These are phyloP conservation scores for Rhinichthys klamathensis DNA, from an alignment of 2,113 vertebrate species.

Conservation along the genomic window DNA sequence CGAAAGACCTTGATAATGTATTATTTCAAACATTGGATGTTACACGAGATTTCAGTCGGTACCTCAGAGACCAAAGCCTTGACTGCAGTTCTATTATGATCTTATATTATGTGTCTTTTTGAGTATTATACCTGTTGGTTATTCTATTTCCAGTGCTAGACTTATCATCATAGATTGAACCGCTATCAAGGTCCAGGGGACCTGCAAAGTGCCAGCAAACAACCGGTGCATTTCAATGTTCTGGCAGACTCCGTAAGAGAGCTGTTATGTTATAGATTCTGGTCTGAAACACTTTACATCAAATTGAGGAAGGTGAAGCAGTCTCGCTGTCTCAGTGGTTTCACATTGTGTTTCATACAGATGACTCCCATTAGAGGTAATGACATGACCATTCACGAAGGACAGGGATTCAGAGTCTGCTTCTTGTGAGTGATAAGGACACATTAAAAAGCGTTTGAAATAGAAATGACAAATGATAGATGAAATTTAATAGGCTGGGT, in stretches of 20 bases:
- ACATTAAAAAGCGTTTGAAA: constrained; percentile 54
- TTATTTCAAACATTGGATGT: constrained; percentile 23
- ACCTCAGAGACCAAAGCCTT: constrained; percentile 7
- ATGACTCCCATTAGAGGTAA: constrained; percentile 64
- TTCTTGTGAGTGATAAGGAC: constrained; percentile 62
- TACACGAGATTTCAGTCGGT: constrained; percentile 5
- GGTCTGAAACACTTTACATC: constrained; percentile 15
- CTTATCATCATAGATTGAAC: constrained; percentile 15
- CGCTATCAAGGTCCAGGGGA: neutral
- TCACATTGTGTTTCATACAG: constrained; percentile 61
- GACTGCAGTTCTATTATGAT: constrained; percentile 34
- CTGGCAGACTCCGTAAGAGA: neutral
- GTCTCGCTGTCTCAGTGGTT: constrained; percentile 7
- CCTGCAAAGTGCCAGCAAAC: constrained; percentile 25
- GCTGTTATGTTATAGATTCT: constrained; percentile 26
- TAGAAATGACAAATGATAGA: constrained; percentile 56
- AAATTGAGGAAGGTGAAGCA: neutral
- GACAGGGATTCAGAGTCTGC: constrained; percentile 60
- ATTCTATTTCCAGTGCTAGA: constrained; percentile 23
- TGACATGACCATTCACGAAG: constrained; percentile 51
- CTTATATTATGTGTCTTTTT: constrained; percentile 10
- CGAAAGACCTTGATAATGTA: constrained; percentile 34
- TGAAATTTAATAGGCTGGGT: neutral
- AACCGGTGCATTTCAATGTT: constrained; percentile 35
- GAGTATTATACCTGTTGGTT: constrained; percentile 12